Evolutionary conservation across 2,888 invertebrate species (phyloP).

Genomic region (Uropetala carovei): DNA sequence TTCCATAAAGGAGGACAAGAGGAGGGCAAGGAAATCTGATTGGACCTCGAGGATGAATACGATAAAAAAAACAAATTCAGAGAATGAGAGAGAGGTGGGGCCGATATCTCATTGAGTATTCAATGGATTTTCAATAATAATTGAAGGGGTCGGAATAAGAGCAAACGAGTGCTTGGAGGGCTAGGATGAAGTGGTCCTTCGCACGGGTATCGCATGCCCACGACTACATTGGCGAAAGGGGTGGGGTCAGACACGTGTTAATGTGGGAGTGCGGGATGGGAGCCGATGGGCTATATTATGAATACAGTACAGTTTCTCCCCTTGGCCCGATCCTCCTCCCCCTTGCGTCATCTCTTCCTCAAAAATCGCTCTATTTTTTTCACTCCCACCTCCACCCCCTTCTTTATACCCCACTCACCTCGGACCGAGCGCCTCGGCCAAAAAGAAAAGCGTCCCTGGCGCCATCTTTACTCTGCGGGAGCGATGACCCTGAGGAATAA

Average conservation of each 20-base stretch:
- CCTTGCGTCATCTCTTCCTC: background rate
- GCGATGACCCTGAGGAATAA: conserved; percentile 32
- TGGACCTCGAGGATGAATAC: background rate
- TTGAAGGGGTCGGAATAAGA: background rate
- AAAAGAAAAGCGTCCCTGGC: background rate
- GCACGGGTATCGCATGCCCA: background rate
- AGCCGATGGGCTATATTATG: background rate
- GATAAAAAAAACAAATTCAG: background rate
- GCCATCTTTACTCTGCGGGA: background rate
- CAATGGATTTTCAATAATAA: conserved; percentile 32
- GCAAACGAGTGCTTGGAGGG: background rate
- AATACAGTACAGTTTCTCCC: background rate
- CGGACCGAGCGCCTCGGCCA: background rate
- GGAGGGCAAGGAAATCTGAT: background rate
- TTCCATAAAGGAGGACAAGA: background rate
- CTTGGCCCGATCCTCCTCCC: background rate
- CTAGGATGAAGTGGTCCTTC: background rate
- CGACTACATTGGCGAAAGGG: background rate
- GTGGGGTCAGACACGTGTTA: conserved; percentile 29
- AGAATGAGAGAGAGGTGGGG: too few relatives aligned
- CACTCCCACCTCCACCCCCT: background rate
- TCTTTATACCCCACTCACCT: background rate
- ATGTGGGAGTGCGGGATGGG: background rate
- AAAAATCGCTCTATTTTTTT: background rate
- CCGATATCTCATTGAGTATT: background rate